Percentiles rank a stretch among this genome's conserved stretches.
phyloP scores from a whole-genome alignment of 2,888 invertebrate genomes.

The Dynastes grantii region DNA sequence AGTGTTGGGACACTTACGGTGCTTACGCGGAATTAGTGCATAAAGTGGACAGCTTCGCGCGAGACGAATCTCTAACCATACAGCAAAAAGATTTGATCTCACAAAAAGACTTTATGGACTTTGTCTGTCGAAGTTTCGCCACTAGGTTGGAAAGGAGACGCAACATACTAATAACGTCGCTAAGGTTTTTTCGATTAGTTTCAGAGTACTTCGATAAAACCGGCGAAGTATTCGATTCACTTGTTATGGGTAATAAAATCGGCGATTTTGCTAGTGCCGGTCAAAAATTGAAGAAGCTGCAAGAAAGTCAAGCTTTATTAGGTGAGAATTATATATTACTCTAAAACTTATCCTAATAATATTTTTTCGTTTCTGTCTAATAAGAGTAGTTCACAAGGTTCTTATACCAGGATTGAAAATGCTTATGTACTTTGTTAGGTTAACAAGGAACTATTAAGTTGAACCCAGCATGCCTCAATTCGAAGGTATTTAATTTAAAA shows the following conservation, averaged over 20 bases:
- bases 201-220: constrained; percentile 82
- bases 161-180: constrained; percentile 82
- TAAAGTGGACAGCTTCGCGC: constrained; percentile 77
- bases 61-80: constrained; percentile 66
- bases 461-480: no score
- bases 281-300: constrained; percentile 74
- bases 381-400: no score
- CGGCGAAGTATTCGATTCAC: constrained; percentile 78
- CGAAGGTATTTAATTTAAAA: no score
- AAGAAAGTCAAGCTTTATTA: constrained; percentile 76
- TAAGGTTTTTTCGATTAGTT: constrained; percentile 83
- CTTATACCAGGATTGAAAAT: no score
- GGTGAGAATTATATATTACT: constrained; percentile 69
- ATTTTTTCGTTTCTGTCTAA: no score
- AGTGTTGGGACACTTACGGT: constrained; percentile 86
- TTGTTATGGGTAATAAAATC: constrained; percentile 77
- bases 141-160: constrained; percentile 81
- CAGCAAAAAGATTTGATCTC: constrained; percentile 78
- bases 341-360: no score
- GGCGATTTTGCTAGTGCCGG: constrained; percentile 75
- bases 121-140: constrained; percentile 85
- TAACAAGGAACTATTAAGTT: no score
- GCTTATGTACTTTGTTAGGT: no score
- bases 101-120: constrained; percentile 87
- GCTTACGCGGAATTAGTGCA: constrained; percentile 85